phyloP scores from a whole-genome alignment of 1,140 invertebrate species.

The Limonius californicus region DNA sequence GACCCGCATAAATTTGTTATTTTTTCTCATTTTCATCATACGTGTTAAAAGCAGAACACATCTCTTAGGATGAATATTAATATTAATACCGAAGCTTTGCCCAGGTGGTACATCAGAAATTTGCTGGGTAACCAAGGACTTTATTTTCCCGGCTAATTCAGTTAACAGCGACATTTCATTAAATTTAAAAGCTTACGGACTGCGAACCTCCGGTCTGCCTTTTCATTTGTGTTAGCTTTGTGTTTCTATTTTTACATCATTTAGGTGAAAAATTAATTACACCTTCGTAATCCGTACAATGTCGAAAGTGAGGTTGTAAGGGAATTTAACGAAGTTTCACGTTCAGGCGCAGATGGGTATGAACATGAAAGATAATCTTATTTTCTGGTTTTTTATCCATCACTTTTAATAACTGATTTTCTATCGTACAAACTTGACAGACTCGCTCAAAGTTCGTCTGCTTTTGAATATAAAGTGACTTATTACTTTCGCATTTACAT shows the following conservation, averaged over 20 bases:
- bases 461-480: slow-evolving; percentile 15
- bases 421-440: slow-evolving; percentile 8
- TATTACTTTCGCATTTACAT: slow-evolving; percentile 5
- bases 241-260: not conserved
- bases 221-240: slow-evolving; percentile 1
- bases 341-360: not conserved
- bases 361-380: slow-evolving; percentile 7
- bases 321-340: not conserved
- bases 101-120: too few relatives aligned
- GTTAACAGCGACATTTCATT: not conserved
- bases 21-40: too few relatives aligned
- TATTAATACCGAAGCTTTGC: too few relatives aligned
- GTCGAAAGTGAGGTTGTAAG: not conserved
- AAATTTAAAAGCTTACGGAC: not conserved
- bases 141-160: not conserved
- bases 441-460: slow-evolving; percentile 3
- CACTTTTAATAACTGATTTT: slow-evolving; percentile 14
- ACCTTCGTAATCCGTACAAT: not conserved
- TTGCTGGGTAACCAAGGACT: not conserved
- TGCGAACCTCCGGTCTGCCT: not conserved
- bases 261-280: not conserved
- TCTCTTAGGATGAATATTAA: too few relatives aligned
- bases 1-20: too few relatives aligned
- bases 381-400: slow-evolving; percentile 12
- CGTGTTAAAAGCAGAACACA: too few relatives aligned